These are phyloP conservation scores for Daubentonia madagascariensis DNA, from an alignment of 2,113 vertebrate genomes.

Conservation along the genomic window DNA sequence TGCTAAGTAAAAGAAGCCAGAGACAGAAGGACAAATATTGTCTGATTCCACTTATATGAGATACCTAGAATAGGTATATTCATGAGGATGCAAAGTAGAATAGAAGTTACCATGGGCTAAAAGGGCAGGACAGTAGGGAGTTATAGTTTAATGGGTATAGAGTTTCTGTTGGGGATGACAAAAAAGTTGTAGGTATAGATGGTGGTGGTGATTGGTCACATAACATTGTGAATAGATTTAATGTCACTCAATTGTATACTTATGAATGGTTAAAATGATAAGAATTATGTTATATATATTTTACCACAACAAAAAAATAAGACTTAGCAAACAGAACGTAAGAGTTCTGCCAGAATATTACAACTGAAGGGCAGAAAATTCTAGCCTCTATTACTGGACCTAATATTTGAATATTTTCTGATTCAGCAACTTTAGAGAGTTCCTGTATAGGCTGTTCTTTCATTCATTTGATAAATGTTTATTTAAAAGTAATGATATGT, in stretches of 20 bases:
- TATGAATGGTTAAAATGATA: neutral
- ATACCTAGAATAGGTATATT: neutral
- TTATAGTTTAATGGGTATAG: neutral
- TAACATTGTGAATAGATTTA: neutral
- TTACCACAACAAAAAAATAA: neutral
- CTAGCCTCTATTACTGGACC: neutral
- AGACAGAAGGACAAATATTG: neutral
- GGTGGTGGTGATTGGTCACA: neutral
- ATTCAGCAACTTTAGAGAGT: neutral
- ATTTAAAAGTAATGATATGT: neutral
- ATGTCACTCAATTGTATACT: neutral
- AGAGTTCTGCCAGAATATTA: neutral
- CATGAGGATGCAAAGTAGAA: neutral
- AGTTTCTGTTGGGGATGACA: neutral
- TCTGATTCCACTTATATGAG: neutral
- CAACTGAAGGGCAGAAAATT: neutral
- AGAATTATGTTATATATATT: neutral
- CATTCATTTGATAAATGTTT: neutral
- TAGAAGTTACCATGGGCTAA: neutral
- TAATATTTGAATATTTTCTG: neutral
- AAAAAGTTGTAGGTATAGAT: neutral
- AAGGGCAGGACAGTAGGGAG: neutral
- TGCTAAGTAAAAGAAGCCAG: neutral
- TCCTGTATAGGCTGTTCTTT: neutral
- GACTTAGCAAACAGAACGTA: neutral